Evolutionary conservation across 2,797 vertebrate genomes (phyloP).

Genomic region (Alfaro cultratus): DNA sequence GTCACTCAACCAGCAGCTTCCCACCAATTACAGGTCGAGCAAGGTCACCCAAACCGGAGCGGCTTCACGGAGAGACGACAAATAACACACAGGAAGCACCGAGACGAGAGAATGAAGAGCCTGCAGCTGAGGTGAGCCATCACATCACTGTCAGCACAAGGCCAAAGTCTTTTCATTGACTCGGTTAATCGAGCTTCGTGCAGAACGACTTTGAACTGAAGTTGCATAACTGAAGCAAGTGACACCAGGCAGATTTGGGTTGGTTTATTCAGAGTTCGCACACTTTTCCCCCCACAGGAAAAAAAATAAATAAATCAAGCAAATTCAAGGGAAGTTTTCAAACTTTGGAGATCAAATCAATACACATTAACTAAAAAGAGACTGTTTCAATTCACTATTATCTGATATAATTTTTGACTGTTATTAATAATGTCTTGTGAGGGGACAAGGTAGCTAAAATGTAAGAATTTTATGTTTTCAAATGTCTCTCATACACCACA

Average conservation of each 20-base stretch:
- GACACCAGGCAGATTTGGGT: background rate
- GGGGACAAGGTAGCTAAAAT: too few species aligned
- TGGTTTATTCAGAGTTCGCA: too few species aligned
- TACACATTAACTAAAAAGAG: too few species aligned
- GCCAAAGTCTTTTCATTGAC: conserved; percentile 51
- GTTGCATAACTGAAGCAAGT: conserved; percentile 13
- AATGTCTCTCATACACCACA: too few species aligned
- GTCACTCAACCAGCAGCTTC: conserved; percentile 55
- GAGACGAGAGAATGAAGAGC: conserved; percentile 45
- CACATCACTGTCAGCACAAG: conserved; percentile 55
- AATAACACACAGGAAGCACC: conserved; percentile 48
- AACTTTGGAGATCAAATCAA: too few species aligned
- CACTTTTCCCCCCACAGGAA: too few species aligned
- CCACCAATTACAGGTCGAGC: conserved; percentile 62
- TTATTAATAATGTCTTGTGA: too few species aligned
- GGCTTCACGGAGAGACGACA: conserved; percentile 38
- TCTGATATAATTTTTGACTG: too few species aligned
- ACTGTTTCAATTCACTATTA: too few species aligned
- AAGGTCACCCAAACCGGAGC: conserved; percentile 50
- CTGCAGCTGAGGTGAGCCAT: conserved; percentile 49
- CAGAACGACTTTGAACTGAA: conserved; percentile 6
- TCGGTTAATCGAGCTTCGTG: conserved; percentile 8
- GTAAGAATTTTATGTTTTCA: too few species aligned
- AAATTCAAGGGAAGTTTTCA: too few species aligned
- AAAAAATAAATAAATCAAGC: too few species aligned